These are phyloP conservation scores for Acleris holmiana DNA, from an alignment of 2,888 invertebrate species.

Conservation along the genomic window DNA sequence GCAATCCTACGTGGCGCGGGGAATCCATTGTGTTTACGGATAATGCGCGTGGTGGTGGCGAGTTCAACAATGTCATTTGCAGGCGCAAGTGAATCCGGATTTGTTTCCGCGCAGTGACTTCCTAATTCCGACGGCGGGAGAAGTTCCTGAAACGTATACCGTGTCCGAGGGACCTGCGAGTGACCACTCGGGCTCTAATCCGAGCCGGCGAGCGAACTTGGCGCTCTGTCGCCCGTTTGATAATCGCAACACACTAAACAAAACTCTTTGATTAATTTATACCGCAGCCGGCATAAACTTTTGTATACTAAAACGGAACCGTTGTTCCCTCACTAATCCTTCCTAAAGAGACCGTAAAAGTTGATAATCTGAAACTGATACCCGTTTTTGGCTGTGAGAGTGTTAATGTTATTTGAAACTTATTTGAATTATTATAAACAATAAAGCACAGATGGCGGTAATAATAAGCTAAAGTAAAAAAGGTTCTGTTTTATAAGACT, in stretches of 20 bases:
- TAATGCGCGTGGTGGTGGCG: conserved; percentile 59
- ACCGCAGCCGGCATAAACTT: conserved; percentile 75
- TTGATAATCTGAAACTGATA: conserved; percentile 70
- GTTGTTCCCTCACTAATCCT: conserved; percentile 70
- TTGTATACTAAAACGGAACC: conserved; percentile 70
- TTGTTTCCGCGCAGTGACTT: conserved; percentile 76
- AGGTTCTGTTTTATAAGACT: no score
- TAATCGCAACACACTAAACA: conserved; percentile 68
- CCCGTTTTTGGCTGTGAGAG: conserved; percentile 49
- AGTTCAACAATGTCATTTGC: conserved; percentile 77
- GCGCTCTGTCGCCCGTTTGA: conserved; percentile 60
- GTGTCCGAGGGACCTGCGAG: conserved; percentile 75
- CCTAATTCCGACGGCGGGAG: conserved; percentile 74
- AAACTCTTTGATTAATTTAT: conserved; percentile 80
- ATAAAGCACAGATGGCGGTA: no score
- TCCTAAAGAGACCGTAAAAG: conserved; percentile 62
- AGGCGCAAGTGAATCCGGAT: conserved; percentile 77
- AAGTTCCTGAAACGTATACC: conserved; percentile 83
- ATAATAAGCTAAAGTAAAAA: no score
- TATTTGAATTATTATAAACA: no score
- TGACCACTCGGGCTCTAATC: conserved; percentile 78
- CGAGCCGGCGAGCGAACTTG: conserved; percentile 75
- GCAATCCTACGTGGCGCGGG: conserved; percentile 67
- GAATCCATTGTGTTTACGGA: conserved; percentile 54
- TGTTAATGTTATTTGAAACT: background rate